Percentiles rank a stretch among this genome's conserved stretches.
Evolutionary conservation across 2,888 invertebrate genomes (phyloP).

Genomic region (Uropetala carovei): DNA sequence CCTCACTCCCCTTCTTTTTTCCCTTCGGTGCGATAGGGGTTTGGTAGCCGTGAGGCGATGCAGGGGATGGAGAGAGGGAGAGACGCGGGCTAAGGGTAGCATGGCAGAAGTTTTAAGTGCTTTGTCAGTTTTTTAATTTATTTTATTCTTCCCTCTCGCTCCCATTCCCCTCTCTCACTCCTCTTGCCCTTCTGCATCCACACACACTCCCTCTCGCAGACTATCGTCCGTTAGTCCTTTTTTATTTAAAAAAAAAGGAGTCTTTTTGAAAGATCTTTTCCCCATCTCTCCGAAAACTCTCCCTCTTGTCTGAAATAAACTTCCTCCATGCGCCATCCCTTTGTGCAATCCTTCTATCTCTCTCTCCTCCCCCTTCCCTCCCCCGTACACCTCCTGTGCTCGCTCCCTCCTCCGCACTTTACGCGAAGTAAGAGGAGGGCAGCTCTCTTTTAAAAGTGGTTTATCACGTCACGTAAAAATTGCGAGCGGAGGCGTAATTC

Average conservation of each 20-base stretch:
- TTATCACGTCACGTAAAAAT: not conserved
- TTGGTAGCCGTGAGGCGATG: not conserved
- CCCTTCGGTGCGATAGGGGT: slow-evolving; percentile 49
- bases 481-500: not conserved
- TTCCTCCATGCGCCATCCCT: slow-evolving; percentile 15
- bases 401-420: not conserved
- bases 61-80: slow-evolving; percentile 1
- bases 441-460: not conserved
- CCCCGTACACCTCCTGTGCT: slow-evolving; percentile 51
- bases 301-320: slow-evolving; percentile 2
- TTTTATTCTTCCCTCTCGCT: slow-evolving; percentile 15
- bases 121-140: slow-evolving; percentile 55
- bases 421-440: not conserved
- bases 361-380: slow-evolving; percentile 63
- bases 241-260: not conserved
- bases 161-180: not conserved
- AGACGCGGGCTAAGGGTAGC: slow-evolving; percentile 64
- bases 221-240: slow-evolving; percentile 4
- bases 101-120: slow-evolving; percentile 46
- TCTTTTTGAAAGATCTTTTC: slow-evolving; percentile 17
- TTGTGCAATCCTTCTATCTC: slow-evolving; percentile 47
- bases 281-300: not conserved
- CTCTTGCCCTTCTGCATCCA: not conserved
- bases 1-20: slow-evolving; percentile 64
- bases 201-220: not conserved